Evolutionary conservation across 2,797 vertebrate genomes (phyloP).

Genomic region (Crax fasciolata): DNA sequence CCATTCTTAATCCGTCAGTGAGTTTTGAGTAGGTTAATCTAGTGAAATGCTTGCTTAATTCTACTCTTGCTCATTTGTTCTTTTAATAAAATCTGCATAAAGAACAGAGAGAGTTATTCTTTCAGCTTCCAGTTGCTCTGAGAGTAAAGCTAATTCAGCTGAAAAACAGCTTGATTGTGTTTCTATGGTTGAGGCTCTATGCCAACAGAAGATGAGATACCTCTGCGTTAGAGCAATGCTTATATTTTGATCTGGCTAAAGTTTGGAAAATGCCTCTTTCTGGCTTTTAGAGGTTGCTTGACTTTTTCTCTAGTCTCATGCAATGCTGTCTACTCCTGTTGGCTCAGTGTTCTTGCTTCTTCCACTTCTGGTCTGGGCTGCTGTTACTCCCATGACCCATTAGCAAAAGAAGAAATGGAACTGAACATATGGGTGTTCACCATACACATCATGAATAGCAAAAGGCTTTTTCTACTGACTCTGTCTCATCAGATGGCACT

Average conservation of each 20-base stretch:
- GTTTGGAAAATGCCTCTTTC: not conserved
- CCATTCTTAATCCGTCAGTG: conserved; percentile 26
- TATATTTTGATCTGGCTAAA: not conserved
- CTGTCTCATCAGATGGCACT: not conserved
- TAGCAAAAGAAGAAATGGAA: not conserved
- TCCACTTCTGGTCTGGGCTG: not conserved
- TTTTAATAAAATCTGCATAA: conserved; percentile 63
- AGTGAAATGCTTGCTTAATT: conserved; percentile 59
- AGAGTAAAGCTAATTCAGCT: conserved; percentile 54
- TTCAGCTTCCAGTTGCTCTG: conserved; percentile 47
- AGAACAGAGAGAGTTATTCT: conserved; percentile 56
- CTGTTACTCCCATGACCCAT: not conserved
- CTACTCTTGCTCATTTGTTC: conserved; percentile 8
- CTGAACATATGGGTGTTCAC: not conserved
- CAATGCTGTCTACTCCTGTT: not conserved
- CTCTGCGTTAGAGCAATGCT: not conserved
- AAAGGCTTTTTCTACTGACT: not conserved
- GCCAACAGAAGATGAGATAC: not conserved
- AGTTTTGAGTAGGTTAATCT: conserved; percentile 48
- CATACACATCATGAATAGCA: rapidly evolving
- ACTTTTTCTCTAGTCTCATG: not conserved
- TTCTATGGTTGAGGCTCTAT: not conserved
- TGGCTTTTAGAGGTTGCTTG: not conserved
- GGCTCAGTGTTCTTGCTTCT: not conserved
- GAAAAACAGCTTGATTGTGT: conserved; percentile 26